These are phyloP conservation scores for Tadarida brasiliensis DNA, from an alignment of 2,797 vertebrate species.

Conservation along the genomic window DNA sequence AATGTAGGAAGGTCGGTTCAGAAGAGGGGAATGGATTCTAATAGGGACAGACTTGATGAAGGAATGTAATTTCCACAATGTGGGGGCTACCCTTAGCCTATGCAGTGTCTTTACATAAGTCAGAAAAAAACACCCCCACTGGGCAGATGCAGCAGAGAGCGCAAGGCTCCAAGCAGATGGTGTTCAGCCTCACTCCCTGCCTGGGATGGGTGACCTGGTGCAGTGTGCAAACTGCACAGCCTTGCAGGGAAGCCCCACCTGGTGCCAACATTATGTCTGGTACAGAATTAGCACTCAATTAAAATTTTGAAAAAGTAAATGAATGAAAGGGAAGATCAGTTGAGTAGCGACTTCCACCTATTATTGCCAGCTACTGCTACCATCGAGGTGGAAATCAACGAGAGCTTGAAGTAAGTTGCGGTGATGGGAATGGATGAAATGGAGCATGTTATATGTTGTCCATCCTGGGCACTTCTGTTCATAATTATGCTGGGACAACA, in stretches of 20 bases:
- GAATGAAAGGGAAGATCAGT: not conserved
- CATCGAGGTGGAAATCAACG: not conserved
- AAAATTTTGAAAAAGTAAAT: not conserved
- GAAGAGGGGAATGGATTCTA: not conserved
- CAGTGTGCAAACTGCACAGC: not conserved
- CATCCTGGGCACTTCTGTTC: not conserved
- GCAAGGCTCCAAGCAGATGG: not conserved
- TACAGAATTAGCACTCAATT: not conserved
- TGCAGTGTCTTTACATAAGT: not conserved
- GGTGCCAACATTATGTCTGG: not conserved
- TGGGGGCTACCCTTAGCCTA: not conserved
- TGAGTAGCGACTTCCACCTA: not conserved
- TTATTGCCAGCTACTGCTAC: not conserved
- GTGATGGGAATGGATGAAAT: not conserved
- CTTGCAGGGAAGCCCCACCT: not conserved
- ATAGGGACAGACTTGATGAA: not conserved
- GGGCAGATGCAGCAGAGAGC: not conserved
- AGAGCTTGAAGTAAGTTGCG: not conserved
- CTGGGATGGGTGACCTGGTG: not conserved
- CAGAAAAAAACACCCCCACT: not conserved
- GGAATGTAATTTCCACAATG: not conserved
- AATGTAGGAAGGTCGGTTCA: not conserved
- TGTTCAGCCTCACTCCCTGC: accelerated
- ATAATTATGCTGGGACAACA: not conserved
- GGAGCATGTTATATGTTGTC: not conserved